Evolutionary conservation across 1,140 invertebrate genomes (phyloP).

Genomic region (Eriosoma lanigerum): DNA sequence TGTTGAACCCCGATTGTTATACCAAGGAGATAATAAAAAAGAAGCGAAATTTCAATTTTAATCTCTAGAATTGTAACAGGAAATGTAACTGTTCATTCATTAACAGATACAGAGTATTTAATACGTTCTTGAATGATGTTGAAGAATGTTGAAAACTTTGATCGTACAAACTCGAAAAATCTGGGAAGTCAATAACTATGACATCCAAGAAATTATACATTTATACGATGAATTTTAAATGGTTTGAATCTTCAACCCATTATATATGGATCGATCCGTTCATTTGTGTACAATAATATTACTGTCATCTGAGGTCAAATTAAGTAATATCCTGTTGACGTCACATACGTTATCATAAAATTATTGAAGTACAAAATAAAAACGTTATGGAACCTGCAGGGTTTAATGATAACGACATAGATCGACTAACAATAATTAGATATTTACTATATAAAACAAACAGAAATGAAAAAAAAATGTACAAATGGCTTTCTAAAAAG

Average conservation of each 20-base stretch:
- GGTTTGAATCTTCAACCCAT: too few relatives aligned
- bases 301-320: too few relatives aligned
- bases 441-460: conserved; percentile 7
- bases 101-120: not conserved
- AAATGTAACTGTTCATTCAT: too few relatives aligned
- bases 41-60: not conserved
- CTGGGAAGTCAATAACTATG: too few relatives aligned
- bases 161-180: too few relatives aligned
- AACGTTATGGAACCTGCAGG: not conserved
- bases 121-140: not conserved
- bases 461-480: not conserved
- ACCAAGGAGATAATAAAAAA: not conserved
- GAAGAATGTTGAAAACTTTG: too few relatives aligned
- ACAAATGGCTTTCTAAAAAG: conserved; percentile 40
- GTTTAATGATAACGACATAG: not conserved
- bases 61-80: not conserved
- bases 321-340: not conserved
- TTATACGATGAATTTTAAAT: too few relatives aligned
- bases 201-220: too few relatives aligned
- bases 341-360: not conserved
- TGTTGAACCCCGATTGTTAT: not conserved
- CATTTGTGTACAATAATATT: too few relatives aligned
- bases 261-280: too few relatives aligned
- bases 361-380: not conserved
- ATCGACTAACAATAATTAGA: conserved; percentile 4